phyloP scores from a whole-genome alignment of 2,888 invertebrate species.

The Crepidodera aurea region DNA sequence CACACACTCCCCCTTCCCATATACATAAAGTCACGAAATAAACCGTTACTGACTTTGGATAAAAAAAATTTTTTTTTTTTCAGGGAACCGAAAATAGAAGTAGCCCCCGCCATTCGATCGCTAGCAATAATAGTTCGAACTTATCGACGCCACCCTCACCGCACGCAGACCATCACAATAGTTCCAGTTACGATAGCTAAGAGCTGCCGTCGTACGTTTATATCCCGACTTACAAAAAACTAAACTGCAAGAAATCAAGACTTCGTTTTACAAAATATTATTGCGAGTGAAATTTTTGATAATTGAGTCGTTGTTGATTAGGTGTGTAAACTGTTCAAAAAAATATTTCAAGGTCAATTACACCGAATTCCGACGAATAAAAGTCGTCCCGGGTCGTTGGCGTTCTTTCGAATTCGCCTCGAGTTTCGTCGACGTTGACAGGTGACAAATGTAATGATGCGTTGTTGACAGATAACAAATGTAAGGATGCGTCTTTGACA shows the following conservation, averaged over 20 bases:
- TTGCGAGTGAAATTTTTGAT: slow-evolving; percentile 18
- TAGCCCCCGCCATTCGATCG: slow-evolving; percentile 76
- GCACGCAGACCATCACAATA: slow-evolving; percentile 70
- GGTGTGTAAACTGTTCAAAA: slow-evolving; percentile 35
- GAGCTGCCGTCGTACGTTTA: slow-evolving; percentile 34
- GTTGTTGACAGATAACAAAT: too few species aligned
- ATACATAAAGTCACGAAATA: too few species aligned
- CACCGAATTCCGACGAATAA: too few species aligned
- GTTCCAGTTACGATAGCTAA: slow-evolving; percentile 74
- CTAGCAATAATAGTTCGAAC: slow-evolving; percentile 78
- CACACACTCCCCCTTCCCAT: too few species aligned
- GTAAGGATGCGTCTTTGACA: too few species aligned
- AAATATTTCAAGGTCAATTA: too few species aligned
- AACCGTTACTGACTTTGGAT: too few species aligned
- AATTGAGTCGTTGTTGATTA: slow-evolving; percentile 28
- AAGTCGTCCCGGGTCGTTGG: too few species aligned
- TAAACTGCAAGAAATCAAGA: slow-evolving; percentile 25
- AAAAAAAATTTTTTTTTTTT: background rate
- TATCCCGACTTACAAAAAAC: slow-evolving; percentile 3
- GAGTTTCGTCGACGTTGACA: too few species aligned
- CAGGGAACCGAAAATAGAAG: slow-evolving; percentile 58
- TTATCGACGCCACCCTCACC: slow-evolving; percentile 77
- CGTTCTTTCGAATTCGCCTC: too few species aligned
- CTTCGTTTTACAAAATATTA: slow-evolving; percentile 18
- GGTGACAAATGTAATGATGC: too few species aligned